Percentiles rank a stretch among this genome's conserved stretches.
Evolutionary conservation across 1,140 invertebrate species (phyloP).

Genomic region (Drosophila asahinai): DNA sequence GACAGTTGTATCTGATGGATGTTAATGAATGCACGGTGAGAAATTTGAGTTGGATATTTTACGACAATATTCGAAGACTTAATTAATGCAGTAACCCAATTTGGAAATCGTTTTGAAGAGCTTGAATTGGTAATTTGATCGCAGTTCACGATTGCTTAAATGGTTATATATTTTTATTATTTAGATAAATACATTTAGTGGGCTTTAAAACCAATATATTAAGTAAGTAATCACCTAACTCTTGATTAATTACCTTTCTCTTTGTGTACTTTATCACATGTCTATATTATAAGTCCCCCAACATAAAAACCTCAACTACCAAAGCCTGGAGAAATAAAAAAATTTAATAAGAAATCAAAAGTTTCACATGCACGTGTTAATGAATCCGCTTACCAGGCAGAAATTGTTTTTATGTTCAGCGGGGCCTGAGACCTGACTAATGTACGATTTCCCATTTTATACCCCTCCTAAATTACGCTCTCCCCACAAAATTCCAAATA

Average conservation of each 20-base stretch:
- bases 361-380: conserved; percentile 58
- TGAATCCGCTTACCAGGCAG: conserved; percentile 66
- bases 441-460: conserved; percentile 24
- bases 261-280: conserved; percentile 2
- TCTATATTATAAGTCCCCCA: conserved; percentile 1
- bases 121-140: neutral
- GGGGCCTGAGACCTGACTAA: conserved; percentile 12
- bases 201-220: neutral
- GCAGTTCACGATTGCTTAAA: neutral
- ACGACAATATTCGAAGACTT: neutral
- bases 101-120: neutral
- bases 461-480: neutral
- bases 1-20: conserved; percentile 43
- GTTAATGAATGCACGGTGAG: conserved; percentile 27
- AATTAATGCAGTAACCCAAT: conserved; percentile 7
- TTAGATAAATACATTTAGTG: neutral
- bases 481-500: neutral
- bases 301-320: conserved; percentile 14
- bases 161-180: neutral
- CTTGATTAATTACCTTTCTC: conserved; percentile 3
- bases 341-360: conserved; percentile 15
- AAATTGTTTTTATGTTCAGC: conserved; percentile 31
- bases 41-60: conserved; percentile 7
- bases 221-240: neutral
- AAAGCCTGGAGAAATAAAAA: neutral